Evolutionary conservation across 2,797 vertebrate genomes (phyloP).

Genomic region (Malacoctenus gilli): DNA sequence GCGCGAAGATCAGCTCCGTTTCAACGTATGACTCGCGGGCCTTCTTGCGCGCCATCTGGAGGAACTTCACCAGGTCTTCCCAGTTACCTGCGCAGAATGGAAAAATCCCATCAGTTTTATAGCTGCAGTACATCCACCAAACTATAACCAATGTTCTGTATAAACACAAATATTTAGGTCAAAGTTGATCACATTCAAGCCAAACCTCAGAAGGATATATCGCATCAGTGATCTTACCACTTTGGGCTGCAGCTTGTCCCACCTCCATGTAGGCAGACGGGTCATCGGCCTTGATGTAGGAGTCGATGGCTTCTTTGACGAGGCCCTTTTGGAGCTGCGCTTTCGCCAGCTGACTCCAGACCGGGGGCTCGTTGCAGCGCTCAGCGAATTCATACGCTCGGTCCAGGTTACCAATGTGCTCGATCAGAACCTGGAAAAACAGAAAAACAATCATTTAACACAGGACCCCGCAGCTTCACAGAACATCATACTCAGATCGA

Average conservation of each 20-base stretch:
- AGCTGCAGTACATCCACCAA: background rate
- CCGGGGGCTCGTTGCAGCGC: constrained; percentile 97
- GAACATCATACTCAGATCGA: too few species aligned
- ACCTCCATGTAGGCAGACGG: constrained; percentile 99
- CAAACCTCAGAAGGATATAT: background rate
- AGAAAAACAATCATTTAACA: background rate
- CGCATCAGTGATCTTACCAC: constrained; percentile 85
- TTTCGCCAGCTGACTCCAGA: constrained; percentile 98
- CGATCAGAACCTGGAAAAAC: constrained; percentile 95
- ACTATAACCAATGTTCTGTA: background rate
- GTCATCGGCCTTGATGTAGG: constrained; percentile 98
- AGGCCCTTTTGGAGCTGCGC: constrained; percentile 97
- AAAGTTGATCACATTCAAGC: too few species aligned
- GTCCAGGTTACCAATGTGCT: constrained; percentile 98
- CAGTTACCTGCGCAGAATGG: constrained; percentile 83
- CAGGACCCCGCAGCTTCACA: too few species aligned
- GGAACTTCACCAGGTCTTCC: constrained; percentile 95
- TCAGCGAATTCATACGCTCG: constrained; percentile 98
- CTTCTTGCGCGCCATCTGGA: constrained; percentile 96
- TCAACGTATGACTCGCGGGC: constrained; percentile 91
- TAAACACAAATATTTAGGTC: too few species aligned
- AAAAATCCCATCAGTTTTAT: constrained; percentile 1
- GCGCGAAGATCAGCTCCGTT: constrained; percentile 93
- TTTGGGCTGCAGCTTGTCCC: constrained; percentile 95
- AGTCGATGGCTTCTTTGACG: constrained; percentile 98